Base-by-base conservation (phyloP, 2,797 vertebrate genomes). In the Silurus aristotelis region DNA sequence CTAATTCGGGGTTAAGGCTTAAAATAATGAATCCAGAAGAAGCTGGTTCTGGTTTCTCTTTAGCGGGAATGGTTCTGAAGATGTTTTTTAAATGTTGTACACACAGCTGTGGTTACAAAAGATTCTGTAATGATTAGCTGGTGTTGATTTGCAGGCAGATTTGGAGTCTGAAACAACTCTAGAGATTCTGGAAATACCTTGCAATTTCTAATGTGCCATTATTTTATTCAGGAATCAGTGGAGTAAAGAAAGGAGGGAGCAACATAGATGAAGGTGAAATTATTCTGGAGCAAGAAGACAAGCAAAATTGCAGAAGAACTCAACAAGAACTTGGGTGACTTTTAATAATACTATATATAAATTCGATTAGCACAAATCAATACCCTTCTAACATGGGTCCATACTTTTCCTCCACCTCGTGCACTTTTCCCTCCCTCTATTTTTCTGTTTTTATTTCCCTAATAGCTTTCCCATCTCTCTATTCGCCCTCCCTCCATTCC, bases 381-480 rank as follows among this genome's bases (percentile, higher is more conserved):
- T 38, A 38, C 3, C 20, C 25, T 15, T 46, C n/a, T 67, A 25
- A 43, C 77, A 52, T 55, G 6, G n/a, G 3, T 58, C 25, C 52
- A 31, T 22, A n/a, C 3, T 64, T 27, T 15, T 46, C n/a, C 31
- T 80, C 2, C 85, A 79, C 15, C 27, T 68, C 87, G 88, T 90
- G 27, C 14, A 27, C 89, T 38, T 89, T 63, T 89, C 64, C 78
- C 15, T 84, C 83, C 27, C 77, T 61, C 67, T 48, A 83, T 83
- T 72, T 22, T 73, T 31, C 63, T 84, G 88, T 87, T 79, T 84
- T 89, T 86, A 86, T 87, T 92, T 90, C 87, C 90, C 92, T 91
- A 67, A 31, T 31, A 66, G 92, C 89, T 88, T 87, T 92, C 92
- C 92, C 92, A 90, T 91, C 88, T 64, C 76, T 88, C 27, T 56